Conservation (phyloP, 2,797 vertebrate species). For the Chrosomus eos region DNA sequence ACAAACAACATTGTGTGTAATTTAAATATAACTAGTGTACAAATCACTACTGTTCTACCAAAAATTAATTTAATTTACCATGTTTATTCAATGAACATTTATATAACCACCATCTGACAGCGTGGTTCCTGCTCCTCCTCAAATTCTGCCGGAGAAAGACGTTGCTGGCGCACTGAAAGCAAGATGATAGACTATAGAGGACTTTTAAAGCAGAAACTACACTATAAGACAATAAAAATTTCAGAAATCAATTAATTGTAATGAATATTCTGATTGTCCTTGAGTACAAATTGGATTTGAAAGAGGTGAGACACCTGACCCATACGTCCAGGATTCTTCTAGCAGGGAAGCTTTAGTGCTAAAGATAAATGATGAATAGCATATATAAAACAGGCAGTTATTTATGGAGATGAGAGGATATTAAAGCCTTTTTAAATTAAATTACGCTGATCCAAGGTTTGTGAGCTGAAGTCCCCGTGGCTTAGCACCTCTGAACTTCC, state of each 20-base stretch:
- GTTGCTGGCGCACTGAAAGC: not conserved
- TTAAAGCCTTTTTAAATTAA: constrained; percentile 61
- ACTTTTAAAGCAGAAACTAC: not conserved
- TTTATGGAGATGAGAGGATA: constrained; percentile 65
- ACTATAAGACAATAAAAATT: not conserved
- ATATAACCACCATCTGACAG: not conserved
- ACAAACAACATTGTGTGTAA: no score
- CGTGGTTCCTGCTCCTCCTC: not conserved
- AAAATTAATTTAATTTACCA: not conserved
- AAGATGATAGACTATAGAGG: not conserved
- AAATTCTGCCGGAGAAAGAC: not conserved
- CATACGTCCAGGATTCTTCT: constrained; percentile 25
- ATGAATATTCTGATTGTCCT: constrained; percentile 23
- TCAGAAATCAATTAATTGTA: not conserved
- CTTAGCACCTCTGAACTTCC: constrained; percentile 50
- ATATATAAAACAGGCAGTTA: constrained; percentile 67
- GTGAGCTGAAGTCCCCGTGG: constrained; percentile 60
- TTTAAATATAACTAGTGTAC: no score
- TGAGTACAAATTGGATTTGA: constrained; percentile 5
- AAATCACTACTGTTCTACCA: not conserved
- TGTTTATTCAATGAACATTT: constrained; percentile 22
- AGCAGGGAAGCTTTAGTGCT: not conserved
- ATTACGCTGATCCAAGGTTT: constrained; percentile 67
- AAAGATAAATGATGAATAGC: constrained; percentile 67
- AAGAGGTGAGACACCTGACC: not conserved